These are phyloP conservation scores for Propithecus coquereli DNA, from an alignment of 2,113 vertebrate species.

Conservation along the genomic window DNA sequence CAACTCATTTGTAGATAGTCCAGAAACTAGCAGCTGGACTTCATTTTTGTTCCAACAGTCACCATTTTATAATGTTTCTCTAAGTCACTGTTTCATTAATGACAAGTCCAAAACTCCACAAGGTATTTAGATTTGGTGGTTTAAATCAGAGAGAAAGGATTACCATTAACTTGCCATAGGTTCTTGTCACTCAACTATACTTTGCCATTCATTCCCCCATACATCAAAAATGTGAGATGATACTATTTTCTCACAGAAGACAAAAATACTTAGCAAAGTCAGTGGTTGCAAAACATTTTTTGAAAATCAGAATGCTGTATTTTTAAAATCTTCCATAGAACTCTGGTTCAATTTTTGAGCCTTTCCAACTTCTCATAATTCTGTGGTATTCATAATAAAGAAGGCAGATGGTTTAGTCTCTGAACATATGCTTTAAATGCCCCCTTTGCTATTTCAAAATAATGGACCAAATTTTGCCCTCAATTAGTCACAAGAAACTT, in stretches of 20 bases:
- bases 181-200: slow-evolving; percentile 2
- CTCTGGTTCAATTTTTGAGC: slow-evolving; percentile 60
- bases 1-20: slow-evolving; percentile 82
- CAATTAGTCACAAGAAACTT: slow-evolving; percentile 66
- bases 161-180: neutral
- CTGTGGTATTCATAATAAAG: slow-evolving; percentile 69
- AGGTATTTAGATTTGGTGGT: slow-evolving; percentile 39
- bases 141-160: slow-evolving; percentile 46
- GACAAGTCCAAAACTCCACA: slow-evolving; percentile 44
- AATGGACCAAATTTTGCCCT: slow-evolving; percentile 70
- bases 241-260: neutral
- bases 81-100: slow-evolving; percentile 74
- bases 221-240: neutral
- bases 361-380: slow-evolving; percentile 66
- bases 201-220: neutral
- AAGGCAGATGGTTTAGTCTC: slow-evolving; percentile 74
- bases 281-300: slow-evolving; percentile 37
- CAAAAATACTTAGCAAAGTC: slow-evolving; percentile 9
- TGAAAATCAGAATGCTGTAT: neutral
- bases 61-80: slow-evolving; percentile 77
- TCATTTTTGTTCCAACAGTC: slow-evolving; percentile 78
- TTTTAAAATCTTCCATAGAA: slow-evolving; percentile 54
- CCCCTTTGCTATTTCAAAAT: slow-evolving; percentile 74
- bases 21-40: slow-evolving; percentile 83
- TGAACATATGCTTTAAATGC: slow-evolving; percentile 77